Percentiles rank a stretch among this genome's conserved stretches.
These are phyloP conservation scores for Oxytorus armatus DNA, from an alignment of 2,888 invertebrate species.

Conservation along the genomic window DNA sequence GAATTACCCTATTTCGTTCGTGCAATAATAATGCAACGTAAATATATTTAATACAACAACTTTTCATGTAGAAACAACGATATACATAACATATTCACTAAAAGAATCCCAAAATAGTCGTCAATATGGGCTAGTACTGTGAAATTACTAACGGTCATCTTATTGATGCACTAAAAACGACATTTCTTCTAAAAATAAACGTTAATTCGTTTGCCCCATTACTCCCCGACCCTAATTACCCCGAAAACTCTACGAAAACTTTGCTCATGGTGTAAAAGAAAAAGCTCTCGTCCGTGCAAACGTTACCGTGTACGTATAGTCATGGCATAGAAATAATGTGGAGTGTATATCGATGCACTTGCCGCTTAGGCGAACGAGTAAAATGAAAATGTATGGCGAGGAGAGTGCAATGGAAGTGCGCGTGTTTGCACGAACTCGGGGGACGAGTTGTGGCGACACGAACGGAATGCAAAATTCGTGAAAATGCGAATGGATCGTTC, in stretches of 20 bases:
- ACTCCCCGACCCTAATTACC: no score
- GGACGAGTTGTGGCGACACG: conserved; percentile 64
- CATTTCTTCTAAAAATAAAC: no score
- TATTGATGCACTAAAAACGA: no score
- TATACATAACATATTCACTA: no score
- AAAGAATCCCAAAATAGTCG: no score
- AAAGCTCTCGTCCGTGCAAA: conserved; percentile 4
- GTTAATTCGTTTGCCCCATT: no score
- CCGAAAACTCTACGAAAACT: not conserved
- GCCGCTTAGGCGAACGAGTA: conserved; percentile 33
- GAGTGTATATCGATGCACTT: conserved; percentile 19
- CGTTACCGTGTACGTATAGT: not conserved
- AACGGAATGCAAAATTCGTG: conserved; percentile 71
- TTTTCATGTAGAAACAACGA: no score
- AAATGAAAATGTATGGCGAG: not conserved
- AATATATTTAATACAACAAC: no score
- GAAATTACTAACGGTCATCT: no score
- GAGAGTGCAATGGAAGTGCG: conserved; percentile 71
- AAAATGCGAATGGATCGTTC: conserved; percentile 59
- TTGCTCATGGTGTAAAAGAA: not conserved
- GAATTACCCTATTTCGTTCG: no score
- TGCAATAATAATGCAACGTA: no score
- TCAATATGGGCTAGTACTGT: no score
- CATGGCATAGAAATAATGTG: not conserved
- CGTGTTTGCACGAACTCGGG: conserved; percentile 75